phyloP scores from a whole-genome alignment of 1,140 invertebrate genomes.

The Coptotermes formosanus region DNA sequence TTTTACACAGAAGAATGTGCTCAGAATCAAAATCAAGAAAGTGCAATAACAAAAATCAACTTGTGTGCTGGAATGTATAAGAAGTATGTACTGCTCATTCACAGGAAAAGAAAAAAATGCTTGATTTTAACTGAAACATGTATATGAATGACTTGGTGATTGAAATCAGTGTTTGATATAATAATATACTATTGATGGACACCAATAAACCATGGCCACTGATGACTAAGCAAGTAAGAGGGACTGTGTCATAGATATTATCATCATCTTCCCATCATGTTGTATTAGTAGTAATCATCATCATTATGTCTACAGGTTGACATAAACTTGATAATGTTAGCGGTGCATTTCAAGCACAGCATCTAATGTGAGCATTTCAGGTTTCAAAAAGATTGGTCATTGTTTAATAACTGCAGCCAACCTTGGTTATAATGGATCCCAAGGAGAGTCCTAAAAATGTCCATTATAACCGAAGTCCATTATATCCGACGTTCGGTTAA shows the following conservation, averaged over 20 bases:
- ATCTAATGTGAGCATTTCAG: neutral
- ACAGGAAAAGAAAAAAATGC: neutral
- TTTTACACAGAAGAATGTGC: conserved; percentile 16
- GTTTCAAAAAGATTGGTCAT: neutral
- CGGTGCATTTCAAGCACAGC: neutral
- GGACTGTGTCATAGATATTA: neutral
- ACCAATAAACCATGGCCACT: conserved; percentile 18
- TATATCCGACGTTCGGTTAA: too few relatives aligned
- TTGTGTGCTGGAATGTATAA: conserved; percentile 6
- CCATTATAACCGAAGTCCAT: too few relatives aligned
- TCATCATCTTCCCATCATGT: neutral
- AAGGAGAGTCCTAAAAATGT: too few relatives aligned
- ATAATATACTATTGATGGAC: conserved; percentile 7
- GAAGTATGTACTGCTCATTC: neutral
- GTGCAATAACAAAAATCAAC: conserved; percentile 6
- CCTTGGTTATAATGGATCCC: too few relatives aligned
- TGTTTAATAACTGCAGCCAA: neutral
- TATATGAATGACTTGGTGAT: neutral
- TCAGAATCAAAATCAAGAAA: conserved; percentile 8
- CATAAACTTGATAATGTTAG: neutral
- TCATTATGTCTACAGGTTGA: neutral
- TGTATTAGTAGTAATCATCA: neutral
- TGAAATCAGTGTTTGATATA: neutral
- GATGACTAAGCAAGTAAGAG: neutral
- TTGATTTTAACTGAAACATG: neutral